Conservation (phyloP, 1,140 invertebrate genomes). For the Cherax quadricarinatus region DNA sequence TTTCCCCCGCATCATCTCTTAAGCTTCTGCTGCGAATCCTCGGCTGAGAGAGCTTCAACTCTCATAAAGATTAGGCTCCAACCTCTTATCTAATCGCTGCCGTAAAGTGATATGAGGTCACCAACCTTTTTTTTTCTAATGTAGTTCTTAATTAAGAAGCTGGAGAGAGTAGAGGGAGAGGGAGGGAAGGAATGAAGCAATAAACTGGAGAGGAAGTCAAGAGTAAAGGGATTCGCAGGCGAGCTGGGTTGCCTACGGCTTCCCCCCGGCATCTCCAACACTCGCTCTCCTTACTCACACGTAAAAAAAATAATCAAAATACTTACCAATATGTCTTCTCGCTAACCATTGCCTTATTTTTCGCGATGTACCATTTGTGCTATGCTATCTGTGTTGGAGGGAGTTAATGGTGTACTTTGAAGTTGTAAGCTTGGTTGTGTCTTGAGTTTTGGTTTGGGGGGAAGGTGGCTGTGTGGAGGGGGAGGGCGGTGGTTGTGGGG, state of each 20-base stretch:
- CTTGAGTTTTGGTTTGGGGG: no score
- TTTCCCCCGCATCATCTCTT: conserved; percentile 50
- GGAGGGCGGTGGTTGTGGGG: background rate
- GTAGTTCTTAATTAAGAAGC: background rate
- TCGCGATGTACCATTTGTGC: no score
- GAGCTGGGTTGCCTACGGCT: conserved; percentile 61
- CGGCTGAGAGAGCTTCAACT: background rate
- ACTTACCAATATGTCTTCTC: no score
- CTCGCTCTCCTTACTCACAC: background rate
- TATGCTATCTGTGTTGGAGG: no score
- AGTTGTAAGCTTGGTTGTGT: no score
- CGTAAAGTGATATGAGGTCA: background rate
- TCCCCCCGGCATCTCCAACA: background rate
- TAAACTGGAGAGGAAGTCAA: conserved; percentile 39
- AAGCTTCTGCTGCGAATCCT: conserved; percentile 45
- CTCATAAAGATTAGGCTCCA: background rate
- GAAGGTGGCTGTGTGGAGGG: background rate
- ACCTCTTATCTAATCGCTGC: background rate
- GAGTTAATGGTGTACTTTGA: no score
- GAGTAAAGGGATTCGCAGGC: conserved; percentile 46
- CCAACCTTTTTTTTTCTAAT: background rate
- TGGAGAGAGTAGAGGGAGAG: background rate
- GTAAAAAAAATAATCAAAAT: no score
- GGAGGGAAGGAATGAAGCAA: conserved; percentile 19
- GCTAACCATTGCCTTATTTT: no score